Evolutionary conservation across 2,888 invertebrate species (phyloP), one percentile per base, ranked within the genome.

Genomic region (Baronia brevicornis): DNA sequence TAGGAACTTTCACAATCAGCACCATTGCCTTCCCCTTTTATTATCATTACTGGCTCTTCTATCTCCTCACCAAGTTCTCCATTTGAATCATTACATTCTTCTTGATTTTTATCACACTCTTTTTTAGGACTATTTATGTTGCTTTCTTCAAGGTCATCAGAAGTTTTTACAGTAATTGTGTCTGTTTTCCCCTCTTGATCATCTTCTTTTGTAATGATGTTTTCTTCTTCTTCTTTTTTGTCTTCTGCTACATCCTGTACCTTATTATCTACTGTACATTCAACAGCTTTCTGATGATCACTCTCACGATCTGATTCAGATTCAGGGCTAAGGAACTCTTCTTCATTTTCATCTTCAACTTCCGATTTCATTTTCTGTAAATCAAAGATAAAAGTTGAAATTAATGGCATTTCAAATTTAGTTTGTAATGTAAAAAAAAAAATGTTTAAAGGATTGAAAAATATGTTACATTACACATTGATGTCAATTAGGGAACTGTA

Each of bases 1-100:
- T 70, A 78, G 38, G 60, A 77, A 36, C 84, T 85, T 41, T 90
- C 87, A 56, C 89, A 90, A 20, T 89, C 89, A 17, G 84, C 87
- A 1, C 91, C 91, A 36, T 85, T 86, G 3, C 91, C 92, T 51
- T 89, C 88, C 1, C 92, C 93, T 26, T 86, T 87, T 0, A 93
- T 85, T 50, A 89, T 64, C 84, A 93, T 86, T 3, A 90, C 71
- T 9, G 92, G 91, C 56, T 93, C 93, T 66, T 91, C 90, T 50
- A 93, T 90, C 28, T 87, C 87, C 52, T 90, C 90, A 13, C 91
- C 79, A 5, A 90, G 50, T 50, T 56, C 56, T 33, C 56, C 54
- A 33, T 46, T 37, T 21, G 25, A 12, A 23, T 11, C 36, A 28
- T 45, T 39, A 26, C 27, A 19, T 27, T 35, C 19, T 14, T 45